These are phyloP conservation scores for Phylloscopus trochilus DNA, from an alignment of 2,113 vertebrate species.

Conservation along the genomic window DNA sequence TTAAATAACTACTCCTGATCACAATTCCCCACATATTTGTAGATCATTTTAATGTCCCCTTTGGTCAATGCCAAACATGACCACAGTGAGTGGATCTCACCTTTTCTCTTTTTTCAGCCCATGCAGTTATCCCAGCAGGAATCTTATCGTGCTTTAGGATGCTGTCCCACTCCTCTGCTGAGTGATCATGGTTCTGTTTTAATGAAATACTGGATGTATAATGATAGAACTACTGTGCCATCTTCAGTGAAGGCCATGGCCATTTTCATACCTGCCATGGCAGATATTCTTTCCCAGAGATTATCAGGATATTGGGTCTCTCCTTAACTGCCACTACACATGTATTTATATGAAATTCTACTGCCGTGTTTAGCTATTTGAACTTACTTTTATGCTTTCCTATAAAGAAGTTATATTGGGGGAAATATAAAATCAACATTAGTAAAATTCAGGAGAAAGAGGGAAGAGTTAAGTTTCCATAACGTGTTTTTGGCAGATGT, in stretches of 20 bases:
- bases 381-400: background rate
- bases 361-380: background rate
- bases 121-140: background rate
- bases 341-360: background rate
- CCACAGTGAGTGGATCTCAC: background rate
- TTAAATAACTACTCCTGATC: background rate
- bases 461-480: background rate
- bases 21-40: background rate
- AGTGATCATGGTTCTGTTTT: background rate
- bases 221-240: background rate
- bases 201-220: background rate
- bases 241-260: background rate
- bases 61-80: background rate
- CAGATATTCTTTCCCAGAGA: background rate
- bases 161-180: background rate
- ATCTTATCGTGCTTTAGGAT: background rate
- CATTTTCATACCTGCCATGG: background rate
- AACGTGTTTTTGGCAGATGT: background rate
- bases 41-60: background rate
- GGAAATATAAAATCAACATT: background rate
- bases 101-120: background rate
- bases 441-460: background rate
- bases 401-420: background rate
- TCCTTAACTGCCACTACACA: background rate
- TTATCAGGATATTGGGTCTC: background rate